Base-by-base conservation (phyloP, 2,113 vertebrate genomes). In the Carollia perspicillata region DNA sequence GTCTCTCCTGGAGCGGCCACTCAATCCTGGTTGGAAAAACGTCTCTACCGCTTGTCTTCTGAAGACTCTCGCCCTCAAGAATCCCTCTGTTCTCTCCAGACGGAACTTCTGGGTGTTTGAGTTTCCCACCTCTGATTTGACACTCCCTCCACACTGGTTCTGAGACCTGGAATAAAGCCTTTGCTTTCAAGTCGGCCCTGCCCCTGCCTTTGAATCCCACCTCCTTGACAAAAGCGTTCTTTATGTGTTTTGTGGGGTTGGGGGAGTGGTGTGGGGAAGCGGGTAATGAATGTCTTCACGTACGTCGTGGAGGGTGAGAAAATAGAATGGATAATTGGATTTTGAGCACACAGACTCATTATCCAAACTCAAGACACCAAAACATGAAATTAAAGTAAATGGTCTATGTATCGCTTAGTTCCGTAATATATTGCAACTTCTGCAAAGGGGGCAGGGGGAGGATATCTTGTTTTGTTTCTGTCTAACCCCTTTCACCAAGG, bases 241-340 rank as follows among this genome's bases (percentile, higher is more conserved):
- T 94, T 97, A 71, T 96, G 90, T 63, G 55, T 81, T 55, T 23
- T 47, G 75, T 81, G 94, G 87, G 72, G 5, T n/a, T 66, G 77
- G 92, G 94, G 58, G 47, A 92, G 78, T 93, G 90, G 95, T 58
- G 71, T 90, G 23, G 69, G 88, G 77, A 89, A 93, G 55, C 58
- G 60, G 28, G 93, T 90, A 86, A 94, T 93, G 77, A 96, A 79
- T 92, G 81, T 95, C 72, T 94, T 95, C 90, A 53, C 77, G 8
- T 85, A 89, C 3, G 78, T 74, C 30, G n/a, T 30, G 7, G 75
- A 93, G 92, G 79, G 58, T 93, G 79, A 94, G 94, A 95, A 90
- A 97, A 96, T 14, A 97, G 96, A 92, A 95, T 42, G 75, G 74
- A 75, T 97, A 93, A 84, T 93, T 97, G 97, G 90, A 97, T 97